Conservation (phyloP, 1,140 invertebrate species). For the Drosophila virilis region DNA sequence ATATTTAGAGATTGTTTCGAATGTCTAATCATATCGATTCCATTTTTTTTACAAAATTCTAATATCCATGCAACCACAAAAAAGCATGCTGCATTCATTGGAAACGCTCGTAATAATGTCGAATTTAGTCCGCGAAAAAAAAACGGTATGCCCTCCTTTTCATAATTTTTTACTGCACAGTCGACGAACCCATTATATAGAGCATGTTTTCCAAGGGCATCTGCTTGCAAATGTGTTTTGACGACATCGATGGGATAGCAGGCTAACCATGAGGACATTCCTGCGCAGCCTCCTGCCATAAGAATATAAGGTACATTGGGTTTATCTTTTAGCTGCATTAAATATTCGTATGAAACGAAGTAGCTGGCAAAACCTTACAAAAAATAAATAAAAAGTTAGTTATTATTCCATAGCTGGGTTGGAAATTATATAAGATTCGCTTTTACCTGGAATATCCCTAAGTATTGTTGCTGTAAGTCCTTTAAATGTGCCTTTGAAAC, state of each 20-base stretch:
- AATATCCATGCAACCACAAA: slow-evolving; percentile 92
- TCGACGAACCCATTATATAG: slow-evolving; percentile 89
- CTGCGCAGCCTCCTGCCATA: slow-evolving; percentile 92
- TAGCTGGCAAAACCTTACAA: slow-evolving; percentile 85
- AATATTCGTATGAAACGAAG: slow-evolving; percentile 89
- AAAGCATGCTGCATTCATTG: slow-evolving; percentile 96
- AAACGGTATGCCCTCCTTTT: slow-evolving; percentile 88
- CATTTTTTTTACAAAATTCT: slow-evolving; percentile 51
- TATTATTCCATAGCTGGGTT: not conserved
- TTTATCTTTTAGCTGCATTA: slow-evolving; percentile 85
- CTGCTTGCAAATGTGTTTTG: slow-evolving; percentile 94
- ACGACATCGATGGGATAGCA: slow-evolving; percentile 95
- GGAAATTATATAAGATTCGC: no score
- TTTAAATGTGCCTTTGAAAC: slow-evolving; percentile 89
- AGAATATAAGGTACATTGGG: slow-evolving; percentile 87
- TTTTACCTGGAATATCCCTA: slow-evolving; percentile 90
- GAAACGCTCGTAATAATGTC: slow-evolving; percentile 93
- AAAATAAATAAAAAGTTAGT: slow-evolving; percentile 5
- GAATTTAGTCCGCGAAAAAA: slow-evolving; percentile 90
- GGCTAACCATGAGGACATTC: slow-evolving; percentile 93
- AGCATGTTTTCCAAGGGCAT: slow-evolving; percentile 85
- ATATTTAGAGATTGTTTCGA: slow-evolving; percentile 42
- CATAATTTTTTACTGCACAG: slow-evolving; percentile 89
- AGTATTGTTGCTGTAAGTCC: slow-evolving; percentile 90
- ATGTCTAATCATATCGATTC: slow-evolving; percentile 50